A percentile compares a stretch with the other conserved stretches of the same genome.
Evolutionary conservation across 2,888 invertebrate species (phyloP).

Genomic region (Epinotia brunnichana): DNA sequence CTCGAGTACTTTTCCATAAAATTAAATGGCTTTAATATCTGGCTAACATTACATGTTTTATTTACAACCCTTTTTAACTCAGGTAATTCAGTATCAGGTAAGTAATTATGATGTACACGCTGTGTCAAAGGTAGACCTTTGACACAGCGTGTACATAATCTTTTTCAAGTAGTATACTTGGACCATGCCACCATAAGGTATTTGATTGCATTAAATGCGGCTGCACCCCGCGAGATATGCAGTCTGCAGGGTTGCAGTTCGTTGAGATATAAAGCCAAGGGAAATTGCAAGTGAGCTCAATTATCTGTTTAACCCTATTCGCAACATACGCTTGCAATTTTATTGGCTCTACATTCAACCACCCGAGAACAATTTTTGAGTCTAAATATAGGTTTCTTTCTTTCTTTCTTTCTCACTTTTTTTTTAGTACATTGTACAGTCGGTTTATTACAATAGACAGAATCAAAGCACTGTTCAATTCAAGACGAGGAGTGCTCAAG

Average conservation of each 20-base stretch:
- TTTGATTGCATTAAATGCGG: slow-evolving; percentile 18
- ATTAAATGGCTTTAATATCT: not conserved
- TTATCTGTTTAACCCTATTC: slow-evolving; percentile 40
- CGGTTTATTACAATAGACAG: slow-evolving; percentile 20
- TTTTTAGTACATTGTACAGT: not conserved
- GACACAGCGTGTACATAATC: no score
- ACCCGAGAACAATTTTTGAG: slow-evolving; percentile 41
- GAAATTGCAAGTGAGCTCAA: slow-evolving; percentile 26
- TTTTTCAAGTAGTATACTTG: slow-evolving; percentile 5
- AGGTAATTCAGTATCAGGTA: no score
- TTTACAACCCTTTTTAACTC: not conserved
- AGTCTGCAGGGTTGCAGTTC: slow-evolving; percentile 44
- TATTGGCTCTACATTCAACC: slow-evolving; percentile 30
- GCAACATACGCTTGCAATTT: slow-evolving; percentile 40
- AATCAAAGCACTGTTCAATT: slow-evolving; percentile 39
- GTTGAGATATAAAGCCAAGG: slow-evolving; percentile 40
- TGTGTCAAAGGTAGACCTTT: no score
- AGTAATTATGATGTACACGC: no score
- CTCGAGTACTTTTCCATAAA: slow-evolving; percentile 41
- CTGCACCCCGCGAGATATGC: slow-evolving; percentile 37
- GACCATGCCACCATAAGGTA: slow-evolving; percentile 37
- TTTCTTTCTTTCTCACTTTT: slow-evolving; percentile 23
- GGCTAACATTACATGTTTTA: slow-evolving; percentile 7
- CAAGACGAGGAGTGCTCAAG: slow-evolving; percentile 37
- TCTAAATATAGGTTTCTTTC: slow-evolving; percentile 38